Evolutionary conservation across 2,797 vertebrate genomes (phyloP).

Genomic region (Chromobotia macracanthus): DNA sequence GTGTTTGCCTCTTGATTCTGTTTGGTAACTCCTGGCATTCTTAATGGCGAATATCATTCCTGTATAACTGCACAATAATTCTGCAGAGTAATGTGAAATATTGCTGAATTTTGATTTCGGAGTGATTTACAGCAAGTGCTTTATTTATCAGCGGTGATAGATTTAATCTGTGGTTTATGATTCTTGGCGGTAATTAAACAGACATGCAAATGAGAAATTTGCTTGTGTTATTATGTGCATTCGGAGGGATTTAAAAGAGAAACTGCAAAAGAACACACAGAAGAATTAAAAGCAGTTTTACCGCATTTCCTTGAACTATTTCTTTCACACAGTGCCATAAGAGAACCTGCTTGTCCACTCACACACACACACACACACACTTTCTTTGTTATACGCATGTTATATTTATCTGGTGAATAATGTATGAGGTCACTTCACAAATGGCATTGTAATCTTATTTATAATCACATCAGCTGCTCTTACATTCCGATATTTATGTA

Average conservation of each 20-base stretch:
- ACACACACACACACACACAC: slow-evolving; percentile 54
- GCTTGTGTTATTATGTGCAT: background rate
- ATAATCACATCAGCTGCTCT: background rate
- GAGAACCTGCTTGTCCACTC: slow-evolving; percentile 74
- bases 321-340: slow-evolving; percentile 59
- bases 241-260: background rate
- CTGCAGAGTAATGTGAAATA: background rate
- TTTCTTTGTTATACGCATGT: background rate
- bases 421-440: background rate
- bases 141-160: no score
- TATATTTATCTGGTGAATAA: background rate
- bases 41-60: background rate
- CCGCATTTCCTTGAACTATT: slow-evolving; percentile 78
- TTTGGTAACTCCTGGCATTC: background rate
- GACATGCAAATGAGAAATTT: no score
- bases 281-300: slow-evolving; percentile 76
- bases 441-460: background rate
- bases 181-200: no score
- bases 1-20: background rate
- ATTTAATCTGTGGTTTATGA: background rate
- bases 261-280: slow-evolving; percentile 33
- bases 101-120: background rate
- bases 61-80: background rate
- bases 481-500: background rate
- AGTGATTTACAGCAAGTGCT: no score